Evolutionary conservation across 2,888 invertebrate genomes (phyloP).

Genomic region (Merodon equestris): DNA sequence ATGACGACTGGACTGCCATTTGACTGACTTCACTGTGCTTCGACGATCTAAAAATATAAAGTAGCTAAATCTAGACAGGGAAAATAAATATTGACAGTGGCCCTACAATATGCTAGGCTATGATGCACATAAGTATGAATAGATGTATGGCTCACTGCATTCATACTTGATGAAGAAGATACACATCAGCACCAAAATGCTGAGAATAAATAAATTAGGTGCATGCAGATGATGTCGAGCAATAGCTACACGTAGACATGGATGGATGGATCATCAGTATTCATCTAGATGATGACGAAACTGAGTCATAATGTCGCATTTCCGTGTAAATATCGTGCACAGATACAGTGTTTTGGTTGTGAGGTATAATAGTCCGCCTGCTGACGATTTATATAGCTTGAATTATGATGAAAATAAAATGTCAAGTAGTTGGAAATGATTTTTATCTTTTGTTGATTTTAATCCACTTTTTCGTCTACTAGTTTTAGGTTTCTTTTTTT

Average conservation of each 20-base stretch:
- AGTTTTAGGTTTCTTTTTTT: too few species aligned
- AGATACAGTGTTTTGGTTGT: neutral
- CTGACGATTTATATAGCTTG: too few species aligned
- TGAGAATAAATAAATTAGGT: conserved; percentile 67
- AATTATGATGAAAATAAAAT: too few species aligned
- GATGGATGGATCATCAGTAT: neutral
- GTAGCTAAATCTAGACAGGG: conserved; percentile 67
- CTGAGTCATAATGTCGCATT: conserved; percentile 68
- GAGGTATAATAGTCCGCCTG: too few species aligned
- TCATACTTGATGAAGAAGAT: conserved; percentile 30
- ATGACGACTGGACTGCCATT: conserved; percentile 13
- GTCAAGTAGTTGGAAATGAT: too few species aligned
- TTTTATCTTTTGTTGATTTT: too few species aligned
- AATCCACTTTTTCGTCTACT: too few species aligned
- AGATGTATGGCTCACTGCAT: too few species aligned
- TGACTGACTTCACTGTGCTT: conserved; percentile 29
- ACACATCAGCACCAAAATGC: conserved; percentile 57
- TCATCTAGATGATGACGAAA: conserved; percentile 29
- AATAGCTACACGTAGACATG: conserved; percentile 7
- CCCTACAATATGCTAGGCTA: conserved; percentile 46
- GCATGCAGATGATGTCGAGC: conserved; percentile 50
- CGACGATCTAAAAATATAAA: conserved; percentile 65
- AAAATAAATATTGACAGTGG: conserved; percentile 69
- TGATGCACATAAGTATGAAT: conserved; percentile 38
- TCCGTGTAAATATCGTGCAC: conserved; percentile 61